These are phyloP conservation scores for Erethizon dorsatum DNA, from an alignment of 2,797 vertebrate species.

Conservation along the genomic window DNA sequence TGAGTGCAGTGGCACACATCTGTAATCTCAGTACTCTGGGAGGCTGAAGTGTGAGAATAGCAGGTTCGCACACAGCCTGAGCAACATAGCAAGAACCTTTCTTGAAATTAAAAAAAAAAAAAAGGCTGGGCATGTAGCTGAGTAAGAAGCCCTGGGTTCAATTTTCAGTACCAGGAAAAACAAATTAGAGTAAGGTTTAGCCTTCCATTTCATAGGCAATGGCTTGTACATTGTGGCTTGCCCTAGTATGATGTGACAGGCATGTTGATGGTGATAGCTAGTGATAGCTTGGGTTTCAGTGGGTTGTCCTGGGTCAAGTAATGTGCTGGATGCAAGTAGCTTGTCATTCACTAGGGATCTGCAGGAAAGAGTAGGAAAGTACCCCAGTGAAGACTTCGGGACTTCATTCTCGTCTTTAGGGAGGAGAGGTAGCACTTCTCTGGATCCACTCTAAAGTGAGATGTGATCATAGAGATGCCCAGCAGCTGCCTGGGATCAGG, in stretches of 20 bases:
- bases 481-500: background rate
- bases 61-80: background rate
- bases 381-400: background rate
- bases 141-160: background rate
- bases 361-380: background rate
- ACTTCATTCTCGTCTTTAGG: background rate
- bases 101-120: background rate
- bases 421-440: slow-evolving; percentile 10
- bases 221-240: slow-evolving; percentile 22
- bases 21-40: background rate
- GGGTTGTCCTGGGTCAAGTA: slow-evolving; percentile 45
- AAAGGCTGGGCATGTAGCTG: background rate
- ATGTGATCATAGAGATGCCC: background rate
- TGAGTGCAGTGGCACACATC: background rate
- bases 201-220: slow-evolving; percentile 22
- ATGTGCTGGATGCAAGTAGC: background rate
- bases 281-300: slow-evolving; percentile 20
- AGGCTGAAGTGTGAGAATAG: background rate
- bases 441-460: background rate
- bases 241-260: background rate
- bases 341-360: slow-evolving; percentile 51
- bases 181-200: background rate
- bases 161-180: background rate
- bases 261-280: background rate
- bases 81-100: background rate